Conservation (phyloP, 2,797 vertebrate genomes). For the Onychomys torridus region DNA sequence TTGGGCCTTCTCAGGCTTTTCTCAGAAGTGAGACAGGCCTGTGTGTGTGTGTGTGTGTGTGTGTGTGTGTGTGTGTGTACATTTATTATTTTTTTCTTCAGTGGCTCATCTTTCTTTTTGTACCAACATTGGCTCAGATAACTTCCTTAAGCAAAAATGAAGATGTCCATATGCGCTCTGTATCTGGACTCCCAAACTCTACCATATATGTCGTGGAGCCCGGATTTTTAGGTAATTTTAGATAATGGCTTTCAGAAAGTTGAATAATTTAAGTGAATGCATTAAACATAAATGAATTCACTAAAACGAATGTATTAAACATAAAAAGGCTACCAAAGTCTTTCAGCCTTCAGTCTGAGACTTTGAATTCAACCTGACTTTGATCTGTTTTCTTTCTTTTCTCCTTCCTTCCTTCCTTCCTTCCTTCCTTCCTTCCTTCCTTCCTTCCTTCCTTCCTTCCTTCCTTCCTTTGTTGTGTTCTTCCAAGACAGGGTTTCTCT, state of each 20-base stretch:
- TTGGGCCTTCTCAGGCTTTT: background rate
- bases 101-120: slow-evolving; percentile 30
- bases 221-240: slow-evolving; percentile 85
- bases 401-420: background rate
- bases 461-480: background rate
- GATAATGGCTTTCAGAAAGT: slow-evolving; percentile 57
- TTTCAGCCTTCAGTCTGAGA: slow-evolving; percentile 16
- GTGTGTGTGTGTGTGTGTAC: background rate
- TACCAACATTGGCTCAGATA: background rate
- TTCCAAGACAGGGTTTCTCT: background rate
- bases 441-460: too few species aligned
- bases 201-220: slow-evolving; percentile 83
- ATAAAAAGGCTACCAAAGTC: background rate
- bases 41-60: background rate
- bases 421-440: too few species aligned
- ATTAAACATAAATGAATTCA: slow-evolving; percentile 15
- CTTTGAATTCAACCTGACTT: slow-evolving; percentile 39
- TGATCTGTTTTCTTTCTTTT: background rate
- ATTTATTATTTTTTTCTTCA: slow-evolving; percentile 6
- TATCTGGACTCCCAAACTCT: slow-evolving; percentile 81
- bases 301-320: background rate
- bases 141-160: slow-evolving; percentile 78
- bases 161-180: slow-evolving; percentile 81
- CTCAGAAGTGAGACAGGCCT: background rate
- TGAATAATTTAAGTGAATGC: background rate